A percentile compares a stretch with the other conserved stretches of the same genome.
Evolutionary conservation across 2,888 invertebrate species (phyloP).

Genomic region (Suillia variegata): DNA sequence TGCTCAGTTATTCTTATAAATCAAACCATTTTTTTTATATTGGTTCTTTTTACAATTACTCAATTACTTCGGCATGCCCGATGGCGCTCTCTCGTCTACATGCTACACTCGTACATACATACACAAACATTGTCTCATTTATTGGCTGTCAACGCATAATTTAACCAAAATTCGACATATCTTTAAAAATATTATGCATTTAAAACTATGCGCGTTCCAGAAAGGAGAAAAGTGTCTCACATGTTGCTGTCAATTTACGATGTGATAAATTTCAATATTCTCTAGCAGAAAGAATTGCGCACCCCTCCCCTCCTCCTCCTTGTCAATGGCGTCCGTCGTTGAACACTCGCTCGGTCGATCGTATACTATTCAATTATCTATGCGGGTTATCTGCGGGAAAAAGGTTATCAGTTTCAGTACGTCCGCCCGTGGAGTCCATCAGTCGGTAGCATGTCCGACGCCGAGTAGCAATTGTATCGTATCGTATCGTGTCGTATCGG

Average conservation of each 20-base stretch:
- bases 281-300: constrained; percentile 6
- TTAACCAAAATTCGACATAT: constrained; percentile 8
- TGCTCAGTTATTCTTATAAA: too few relatives aligned
- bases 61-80: too few relatives aligned
- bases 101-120: too few relatives aligned
- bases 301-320: background rate
- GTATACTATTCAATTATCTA: constrained; percentile 45
- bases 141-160: constrained; percentile 10
- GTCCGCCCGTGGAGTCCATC: background rate
- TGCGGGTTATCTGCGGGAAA: constrained; percentile 48
- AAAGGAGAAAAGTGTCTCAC: constrained; percentile 29
- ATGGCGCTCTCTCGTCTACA: too few relatives aligned
- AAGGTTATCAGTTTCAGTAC: constrained; percentile 24
- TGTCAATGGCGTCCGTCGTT: background rate
- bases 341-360: constrained; percentile 4
- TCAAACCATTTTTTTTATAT: too few relatives aligned
- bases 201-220: too few relatives aligned
- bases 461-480: background rate
- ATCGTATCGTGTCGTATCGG: background rate
- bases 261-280: constrained; percentile 54
- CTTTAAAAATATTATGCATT: too few relatives aligned
- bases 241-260: constrained; percentile 53
- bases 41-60: too few relatives aligned
- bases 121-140: too few relatives aligned
- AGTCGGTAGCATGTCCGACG: background rate